Evolutionary conservation across 2,888 invertebrate species (phyloP).

Genomic region (Eupithecia exiguata): DNA sequence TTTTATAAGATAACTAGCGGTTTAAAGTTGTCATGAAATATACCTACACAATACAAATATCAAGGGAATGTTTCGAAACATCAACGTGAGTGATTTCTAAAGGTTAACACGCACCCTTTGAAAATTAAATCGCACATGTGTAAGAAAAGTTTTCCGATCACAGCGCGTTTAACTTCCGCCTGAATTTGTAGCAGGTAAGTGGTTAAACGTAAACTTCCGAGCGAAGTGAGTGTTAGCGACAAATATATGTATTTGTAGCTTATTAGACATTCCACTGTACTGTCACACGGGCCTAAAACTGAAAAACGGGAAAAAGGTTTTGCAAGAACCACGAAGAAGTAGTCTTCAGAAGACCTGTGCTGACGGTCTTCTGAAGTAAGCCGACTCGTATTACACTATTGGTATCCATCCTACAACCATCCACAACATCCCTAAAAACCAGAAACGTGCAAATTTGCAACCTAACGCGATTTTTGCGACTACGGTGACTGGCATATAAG

Average conservation of each 20-base stretch:
- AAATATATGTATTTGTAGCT: not conserved
- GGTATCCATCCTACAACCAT: too few relatives aligned
- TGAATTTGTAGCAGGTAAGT: constrained; percentile 47
- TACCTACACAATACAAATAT: constrained; percentile 25
- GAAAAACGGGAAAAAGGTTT: too few relatives aligned
- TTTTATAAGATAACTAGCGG: constrained; percentile 15
- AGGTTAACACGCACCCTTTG: constrained; percentile 37
- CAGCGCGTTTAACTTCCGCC: constrained; percentile 41
- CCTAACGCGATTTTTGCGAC: too few relatives aligned
- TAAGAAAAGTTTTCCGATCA: constrained; percentile 45
- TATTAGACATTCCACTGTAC: not conserved
- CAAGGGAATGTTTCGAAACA: constrained; percentile 38
- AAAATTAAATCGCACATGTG: constrained; percentile 44
- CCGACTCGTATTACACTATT: too few relatives aligned
- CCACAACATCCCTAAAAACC: too few relatives aligned
- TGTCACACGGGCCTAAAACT: not conserved
- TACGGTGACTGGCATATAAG: too few relatives aligned
- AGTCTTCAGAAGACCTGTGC: too few relatives aligned
- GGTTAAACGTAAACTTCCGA: constrained; percentile 32
- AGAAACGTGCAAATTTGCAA: too few relatives aligned
- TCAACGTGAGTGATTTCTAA: constrained; percentile 38
- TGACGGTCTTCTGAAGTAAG: too few relatives aligned
- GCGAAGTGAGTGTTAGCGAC: not conserved
- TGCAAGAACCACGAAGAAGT: too few relatives aligned
- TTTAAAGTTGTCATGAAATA: constrained; percentile 17